phyloP scores from a whole-genome alignment of 23 tunicate species.

The Trididemnum clinides region DNA sequence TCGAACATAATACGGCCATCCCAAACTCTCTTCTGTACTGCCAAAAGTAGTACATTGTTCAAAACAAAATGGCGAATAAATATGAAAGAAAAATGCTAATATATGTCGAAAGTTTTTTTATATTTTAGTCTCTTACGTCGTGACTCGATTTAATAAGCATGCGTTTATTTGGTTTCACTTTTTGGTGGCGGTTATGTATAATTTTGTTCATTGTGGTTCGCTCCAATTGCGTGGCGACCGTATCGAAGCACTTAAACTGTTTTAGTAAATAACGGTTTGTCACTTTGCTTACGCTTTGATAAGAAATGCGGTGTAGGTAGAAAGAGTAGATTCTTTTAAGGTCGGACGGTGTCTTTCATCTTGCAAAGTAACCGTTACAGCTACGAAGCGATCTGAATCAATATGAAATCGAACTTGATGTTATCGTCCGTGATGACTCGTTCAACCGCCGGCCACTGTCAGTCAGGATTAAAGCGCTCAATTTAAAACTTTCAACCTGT shows the following conservation, averaged over 20 bases:
- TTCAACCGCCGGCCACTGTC: constrained; percentile 40
- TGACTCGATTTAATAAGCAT: no score
- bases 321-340: background rate
- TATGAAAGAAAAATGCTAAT: no score
- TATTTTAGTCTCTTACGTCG: no score
- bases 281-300: background rate
- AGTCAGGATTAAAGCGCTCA: constrained; percentile 51
- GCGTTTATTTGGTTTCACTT: no score
- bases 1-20: no score
- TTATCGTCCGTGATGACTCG: constrained; percentile 35
- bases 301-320: background rate
- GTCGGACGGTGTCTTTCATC: background rate
- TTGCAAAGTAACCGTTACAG: background rate
- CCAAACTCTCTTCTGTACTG: no score
- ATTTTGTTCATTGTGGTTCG: background rate
- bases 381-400: background rate
- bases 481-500: no score
- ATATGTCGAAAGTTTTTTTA: no score
- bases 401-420: constrained; percentile 24
- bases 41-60: no score
- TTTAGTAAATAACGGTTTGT: constrained; percentile 1
- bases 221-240: background rate
- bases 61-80: no score
- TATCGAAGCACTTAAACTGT: background rate
- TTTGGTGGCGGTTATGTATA: background rate